A percentile compares a stretch with the other conserved stretches of the same genome.
Evolutionary conservation across 2,797 vertebrate species (phyloP).

Genomic region (Otus scops): DNA sequence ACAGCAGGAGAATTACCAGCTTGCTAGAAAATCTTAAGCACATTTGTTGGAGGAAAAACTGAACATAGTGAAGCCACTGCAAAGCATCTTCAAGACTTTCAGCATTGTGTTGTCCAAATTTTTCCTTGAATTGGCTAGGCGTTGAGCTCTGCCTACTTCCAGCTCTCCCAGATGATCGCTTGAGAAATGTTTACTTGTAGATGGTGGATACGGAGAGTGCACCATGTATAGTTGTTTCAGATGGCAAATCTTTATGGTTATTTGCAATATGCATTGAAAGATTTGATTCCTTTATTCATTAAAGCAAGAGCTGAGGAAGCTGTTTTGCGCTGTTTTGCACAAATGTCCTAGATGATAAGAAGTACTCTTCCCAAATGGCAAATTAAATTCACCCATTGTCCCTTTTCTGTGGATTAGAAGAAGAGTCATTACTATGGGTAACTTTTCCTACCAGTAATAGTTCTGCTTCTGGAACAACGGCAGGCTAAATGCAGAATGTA

Average conservation of each 20-base stretch:
- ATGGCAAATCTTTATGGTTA: neutral
- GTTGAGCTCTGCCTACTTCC: neutral
- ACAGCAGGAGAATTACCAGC: neutral
- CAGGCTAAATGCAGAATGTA: neutral
- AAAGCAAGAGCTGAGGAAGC: neutral
- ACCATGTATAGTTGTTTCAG: neutral
- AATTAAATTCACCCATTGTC: neutral
- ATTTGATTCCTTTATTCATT: neutral
- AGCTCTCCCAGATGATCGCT: neutral
- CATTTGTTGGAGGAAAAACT: neutral
- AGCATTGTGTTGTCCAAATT: neutral
- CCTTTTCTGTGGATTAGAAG: neutral
- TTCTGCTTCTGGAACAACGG: neutral
- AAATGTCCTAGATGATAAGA: neutral
- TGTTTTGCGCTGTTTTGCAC: neutral
- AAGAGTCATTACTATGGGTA: neutral
- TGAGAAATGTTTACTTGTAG: neutral
- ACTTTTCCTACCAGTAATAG: neutral
- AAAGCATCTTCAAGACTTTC: neutral
- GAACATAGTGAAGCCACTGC: neutral
- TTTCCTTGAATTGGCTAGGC: neutral
- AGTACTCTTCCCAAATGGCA: neutral
- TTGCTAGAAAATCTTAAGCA: neutral
- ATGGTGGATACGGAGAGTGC: neutral
- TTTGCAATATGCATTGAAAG: neutral